Conservation (phyloP, 2,797 vertebrate species). For the Onychomys arenicola region DNA sequence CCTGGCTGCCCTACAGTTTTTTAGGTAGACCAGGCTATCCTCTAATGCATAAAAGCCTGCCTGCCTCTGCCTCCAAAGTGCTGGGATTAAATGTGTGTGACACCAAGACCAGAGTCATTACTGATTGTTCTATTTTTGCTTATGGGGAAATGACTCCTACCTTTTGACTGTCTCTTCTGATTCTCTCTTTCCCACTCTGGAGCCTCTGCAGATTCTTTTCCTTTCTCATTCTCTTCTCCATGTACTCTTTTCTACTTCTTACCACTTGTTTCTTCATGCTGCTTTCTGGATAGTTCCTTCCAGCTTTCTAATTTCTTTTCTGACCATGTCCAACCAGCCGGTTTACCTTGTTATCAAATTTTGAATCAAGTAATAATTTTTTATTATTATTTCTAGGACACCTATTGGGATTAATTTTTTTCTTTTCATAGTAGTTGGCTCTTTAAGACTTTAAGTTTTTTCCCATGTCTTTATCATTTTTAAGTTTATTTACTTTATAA, state of each 20-base stretch:
- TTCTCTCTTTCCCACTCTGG: background rate
- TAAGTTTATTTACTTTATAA: conserved; percentile 21
- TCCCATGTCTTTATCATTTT: background rate
- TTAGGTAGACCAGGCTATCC: background rate
- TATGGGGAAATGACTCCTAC: background rate
- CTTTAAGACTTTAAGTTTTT: background rate
- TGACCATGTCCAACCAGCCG: background rate
- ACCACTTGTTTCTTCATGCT: background rate
- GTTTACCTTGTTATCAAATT: background rate
- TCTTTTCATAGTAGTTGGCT: background rate
- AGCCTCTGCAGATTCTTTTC: background rate
- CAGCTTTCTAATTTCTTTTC: background rate
- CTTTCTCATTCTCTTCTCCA: background rate
- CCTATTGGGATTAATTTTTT: background rate
- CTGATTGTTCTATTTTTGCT: background rate
- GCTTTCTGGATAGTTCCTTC: background rate
- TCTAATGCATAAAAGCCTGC: background rate
- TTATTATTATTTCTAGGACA: background rate
- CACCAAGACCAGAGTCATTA: background rate
- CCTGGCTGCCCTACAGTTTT: background rate
- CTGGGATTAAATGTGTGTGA: background rate
- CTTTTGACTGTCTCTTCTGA: background rate
- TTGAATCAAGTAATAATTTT: background rate
- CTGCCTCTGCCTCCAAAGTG: background rate
- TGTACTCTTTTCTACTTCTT: background rate